These are phyloP conservation scores for Caenorhabditis sp. DNA, from an alignment of 2,888 invertebrate genomes.

Conservation along the genomic window DNA sequence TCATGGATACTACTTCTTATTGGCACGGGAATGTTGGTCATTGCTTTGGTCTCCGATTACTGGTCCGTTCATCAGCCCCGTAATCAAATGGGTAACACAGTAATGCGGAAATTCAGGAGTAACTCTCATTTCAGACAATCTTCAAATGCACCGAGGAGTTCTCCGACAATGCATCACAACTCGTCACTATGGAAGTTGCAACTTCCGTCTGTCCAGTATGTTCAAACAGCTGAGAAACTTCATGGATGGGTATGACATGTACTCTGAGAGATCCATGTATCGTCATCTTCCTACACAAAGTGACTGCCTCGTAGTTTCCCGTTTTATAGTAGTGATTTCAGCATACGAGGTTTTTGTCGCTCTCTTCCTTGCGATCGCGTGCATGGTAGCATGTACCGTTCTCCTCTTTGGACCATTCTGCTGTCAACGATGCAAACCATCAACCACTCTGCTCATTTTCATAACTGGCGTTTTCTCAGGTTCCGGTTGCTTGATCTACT, in stretches of 20 bases:
- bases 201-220: slow-evolving; percentile 64
- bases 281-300: slow-evolving; percentile 64
- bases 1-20: slow-evolving; percentile 67
- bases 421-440: slow-evolving; percentile 59
- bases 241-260: slow-evolving; percentile 65
- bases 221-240: slow-evolving; percentile 62
- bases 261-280: slow-evolving; percentile 61
- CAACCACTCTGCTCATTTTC: slow-evolving; percentile 61
- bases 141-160: slow-evolving; percentile 67
- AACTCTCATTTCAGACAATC: slow-evolving; percentile 67
- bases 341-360: slow-evolving; percentile 65
- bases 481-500: slow-evolving; percentile 65
- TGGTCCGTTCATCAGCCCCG: slow-evolving; percentile 69
- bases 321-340: too few species aligned
- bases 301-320: too few species aligned
- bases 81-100: slow-evolving; percentile 65
- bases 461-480: slow-evolving; percentile 62
- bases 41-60: slow-evolving; percentile 63
- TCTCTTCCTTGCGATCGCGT: slow-evolving; percentile 51
- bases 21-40: slow-evolving; percentile 67
- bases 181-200: slow-evolving; percentile 56
- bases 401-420: slow-evolving; percentile 65
- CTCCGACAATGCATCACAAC: slow-evolving; percentile 68
- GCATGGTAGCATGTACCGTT: slow-evolving; percentile 50
- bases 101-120: too few species aligned